Evolutionary conservation across 2,113 vertebrate genomes (phyloP), one percentile per base, ranked within the genome.

Genomic region (Nansenia antarctica): DNA sequence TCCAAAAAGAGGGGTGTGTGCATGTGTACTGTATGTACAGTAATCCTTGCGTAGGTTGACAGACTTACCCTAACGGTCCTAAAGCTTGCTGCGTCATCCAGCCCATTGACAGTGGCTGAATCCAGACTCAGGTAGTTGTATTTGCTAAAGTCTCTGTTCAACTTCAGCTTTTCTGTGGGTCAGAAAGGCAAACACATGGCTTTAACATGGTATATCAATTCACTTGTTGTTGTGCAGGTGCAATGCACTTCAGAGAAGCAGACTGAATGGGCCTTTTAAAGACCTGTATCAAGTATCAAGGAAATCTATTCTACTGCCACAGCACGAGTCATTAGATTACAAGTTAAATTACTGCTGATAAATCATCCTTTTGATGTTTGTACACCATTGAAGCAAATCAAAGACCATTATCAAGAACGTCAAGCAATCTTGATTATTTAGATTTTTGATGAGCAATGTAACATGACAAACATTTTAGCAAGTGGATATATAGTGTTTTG

Each of bases 91-190:
- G 98, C 95, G 37, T 99, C 98, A 11, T 99, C 98, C 66, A 98
- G 90, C 20, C 96, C 96, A 9, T 93, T 96, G 65, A 98, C 96
- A 63, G 39, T 92, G 6, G 97, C 95, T 0, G 96, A 99, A 83
- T 98, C 98, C 73, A 98, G 91, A 68, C 96, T 95, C 77, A 99
- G 88, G 86, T 99, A 99, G 89, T 98, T 98, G 82, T 98, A 99
- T 57, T 93, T 95, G 91, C 94, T 97, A 90, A 98, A 95, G 82
- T 98, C 96, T 5, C 91, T 88, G 74, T 98, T 93, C 54, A 99
- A 91, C 75, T 95, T 98, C 67, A 99, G 93, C 54, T 94, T 95
- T 81, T 88, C 98, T 99, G 86, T 69, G 34, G 82, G 68, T 86
- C 57, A 68, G 49, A 80, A 74, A 79, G 12, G 59, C 47, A 42